Percentiles rank a stretch among this genome's conserved stretches.
Conservation (phyloP, 2,113 vertebrate species). For the Eptesicus fuscus region DNA sequence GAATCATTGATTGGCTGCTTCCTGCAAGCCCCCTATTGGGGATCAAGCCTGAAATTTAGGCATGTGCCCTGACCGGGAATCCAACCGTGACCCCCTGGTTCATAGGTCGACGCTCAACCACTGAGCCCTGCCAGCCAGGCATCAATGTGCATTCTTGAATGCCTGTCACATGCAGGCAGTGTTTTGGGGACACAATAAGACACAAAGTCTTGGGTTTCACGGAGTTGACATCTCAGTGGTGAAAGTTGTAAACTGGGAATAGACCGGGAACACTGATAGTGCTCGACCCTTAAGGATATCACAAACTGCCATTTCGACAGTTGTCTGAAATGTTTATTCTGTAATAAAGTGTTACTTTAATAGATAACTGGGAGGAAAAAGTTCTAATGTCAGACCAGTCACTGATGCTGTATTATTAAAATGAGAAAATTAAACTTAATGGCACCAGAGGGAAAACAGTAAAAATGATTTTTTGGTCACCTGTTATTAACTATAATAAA, state of each 20-base stretch:
- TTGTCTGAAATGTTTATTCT: neutral
- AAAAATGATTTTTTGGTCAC: slow-evolving; percentile 63
- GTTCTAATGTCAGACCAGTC: slow-evolving; percentile 31
- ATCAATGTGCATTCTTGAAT: neutral
- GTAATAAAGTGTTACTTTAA: slow-evolving; percentile 45
- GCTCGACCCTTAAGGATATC: neutral
- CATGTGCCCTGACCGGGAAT: too few relatives aligned
- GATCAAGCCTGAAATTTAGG: too few relatives aligned
- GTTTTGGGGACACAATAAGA: neutral
- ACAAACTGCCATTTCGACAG: neutral
- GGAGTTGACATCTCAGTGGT: neutral
- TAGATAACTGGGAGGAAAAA: slow-evolving; percentile 39
- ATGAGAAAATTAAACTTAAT: slow-evolving; percentile 61
- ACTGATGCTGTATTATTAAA: slow-evolving; percentile 40
- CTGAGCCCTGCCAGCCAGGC: neutral
- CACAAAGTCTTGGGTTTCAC: neutral
- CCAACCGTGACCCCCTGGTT: too few relatives aligned
- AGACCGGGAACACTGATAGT: neutral
- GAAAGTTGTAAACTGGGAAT: neutral
- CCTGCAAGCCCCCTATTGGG: too few relatives aligned
- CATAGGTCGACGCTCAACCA: too few relatives aligned
- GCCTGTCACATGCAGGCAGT: fast-evolving
- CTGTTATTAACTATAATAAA: slow-evolving; percentile 67
- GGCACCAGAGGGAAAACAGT: slow-evolving; percentile 54
- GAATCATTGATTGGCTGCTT: too few relatives aligned